Percentiles rank a stretch among this genome's conserved stretches.
Evolutionary conservation across 2,113 vertebrate genomes (phyloP).

Genomic region (Sphyrna mokarran): DNA sequence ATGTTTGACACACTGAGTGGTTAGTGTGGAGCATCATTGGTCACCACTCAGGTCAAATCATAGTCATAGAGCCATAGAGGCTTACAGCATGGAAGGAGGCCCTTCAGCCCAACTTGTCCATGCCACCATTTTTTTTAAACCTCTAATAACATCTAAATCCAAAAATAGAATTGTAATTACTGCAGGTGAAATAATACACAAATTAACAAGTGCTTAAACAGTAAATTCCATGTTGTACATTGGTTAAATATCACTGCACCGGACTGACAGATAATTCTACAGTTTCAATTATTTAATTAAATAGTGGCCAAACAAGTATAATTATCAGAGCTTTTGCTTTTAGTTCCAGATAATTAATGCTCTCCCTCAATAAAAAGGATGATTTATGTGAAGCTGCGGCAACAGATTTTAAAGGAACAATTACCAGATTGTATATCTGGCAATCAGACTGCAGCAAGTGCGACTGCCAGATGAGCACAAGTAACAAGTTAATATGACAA

Average conservation of each 20-base stretch:
- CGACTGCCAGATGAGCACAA: neutral
- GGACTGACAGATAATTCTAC: neutral
- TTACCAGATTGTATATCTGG: neutral
- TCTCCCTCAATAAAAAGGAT: neutral
- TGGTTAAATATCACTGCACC: neutral
- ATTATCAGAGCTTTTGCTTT: neutral
- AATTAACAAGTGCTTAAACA: neutral
- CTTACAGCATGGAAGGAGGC: no score
- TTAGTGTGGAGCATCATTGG: neutral
- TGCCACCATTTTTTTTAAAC: no score
- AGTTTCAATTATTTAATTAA: neutral
- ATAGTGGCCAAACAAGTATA: neutral
- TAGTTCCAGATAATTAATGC: neutral
- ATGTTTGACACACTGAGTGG: neutral
- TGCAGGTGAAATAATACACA: neutral
- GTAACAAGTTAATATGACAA: neutral
- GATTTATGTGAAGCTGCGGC: neutral
- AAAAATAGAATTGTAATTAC: neutral
- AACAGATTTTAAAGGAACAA: neutral
- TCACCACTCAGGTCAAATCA: no score
- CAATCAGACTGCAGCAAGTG: neutral
- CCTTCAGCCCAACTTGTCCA: no score
- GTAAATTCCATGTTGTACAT: neutral
- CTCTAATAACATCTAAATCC: neutral
- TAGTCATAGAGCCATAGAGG: no score